phyloP scores from a whole-genome alignment of 2,113 vertebrate genomes.

The Amia ocellicauda region DNA sequence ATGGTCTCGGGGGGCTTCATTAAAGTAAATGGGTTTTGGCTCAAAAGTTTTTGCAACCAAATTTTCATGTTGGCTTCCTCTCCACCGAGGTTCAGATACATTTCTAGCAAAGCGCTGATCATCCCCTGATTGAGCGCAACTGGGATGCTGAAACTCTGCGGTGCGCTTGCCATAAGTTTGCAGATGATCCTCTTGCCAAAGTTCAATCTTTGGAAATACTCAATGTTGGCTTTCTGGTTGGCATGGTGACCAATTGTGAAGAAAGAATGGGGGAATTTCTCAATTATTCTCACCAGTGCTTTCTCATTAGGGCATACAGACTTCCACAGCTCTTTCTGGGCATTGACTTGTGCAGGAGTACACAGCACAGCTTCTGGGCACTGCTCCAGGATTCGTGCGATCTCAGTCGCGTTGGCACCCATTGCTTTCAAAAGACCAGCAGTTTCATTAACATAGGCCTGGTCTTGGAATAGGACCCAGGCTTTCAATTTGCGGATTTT shows the following conservation, averaged over 20 bases:
- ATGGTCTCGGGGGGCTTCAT: constrained; percentile 67
- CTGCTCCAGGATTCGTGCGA: constrained; percentile 72
- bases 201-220: constrained; percentile 77
- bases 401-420: constrained; percentile 60
- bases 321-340: constrained; percentile 78
- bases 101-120: constrained; percentile 69
- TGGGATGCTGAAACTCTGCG: constrained; percentile 75
- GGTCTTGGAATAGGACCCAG: constrained; percentile 77
- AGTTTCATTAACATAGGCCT: constrained; percentile 72
- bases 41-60: constrained; percentile 89
- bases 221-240: constrained; percentile 76
- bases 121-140: constrained; percentile 71
- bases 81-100: constrained; percentile 77
- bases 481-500: constrained; percentile 79
- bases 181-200: constrained; percentile 82
- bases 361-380: constrained; percentile 83
- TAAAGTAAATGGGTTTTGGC: constrained; percentile 87
- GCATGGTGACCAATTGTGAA: constrained; percentile 70
- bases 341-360: constrained; percentile 63
- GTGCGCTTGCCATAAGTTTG: constrained; percentile 81
- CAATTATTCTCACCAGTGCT: constrained; percentile 79
- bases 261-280: constrained; percentile 89
- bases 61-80: constrained; percentile 76
- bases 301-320: constrained; percentile 71
- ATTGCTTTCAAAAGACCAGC: constrained; percentile 69